These are phyloP conservation scores for Aromia moschata DNA, from an alignment of 2,888 invertebrate species.

Conservation along the genomic window DNA sequence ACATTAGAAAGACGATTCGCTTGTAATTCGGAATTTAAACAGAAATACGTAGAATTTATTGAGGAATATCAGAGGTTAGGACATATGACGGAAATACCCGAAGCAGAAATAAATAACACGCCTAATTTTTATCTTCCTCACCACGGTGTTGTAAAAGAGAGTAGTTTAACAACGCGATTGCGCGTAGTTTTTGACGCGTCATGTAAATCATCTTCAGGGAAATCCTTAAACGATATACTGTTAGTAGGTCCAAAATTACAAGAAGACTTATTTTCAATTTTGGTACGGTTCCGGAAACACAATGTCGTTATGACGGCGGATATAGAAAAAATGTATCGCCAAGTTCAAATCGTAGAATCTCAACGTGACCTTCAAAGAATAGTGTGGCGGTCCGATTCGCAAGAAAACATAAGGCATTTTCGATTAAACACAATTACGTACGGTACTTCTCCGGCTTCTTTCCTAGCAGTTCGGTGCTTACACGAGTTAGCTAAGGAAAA, in stretches of 20 bases:
- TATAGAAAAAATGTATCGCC: no score
- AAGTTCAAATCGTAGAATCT: no score
- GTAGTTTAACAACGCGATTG: constrained; percentile 19
- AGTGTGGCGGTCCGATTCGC: constrained; percentile 44
- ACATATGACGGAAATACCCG: constrained; percentile 24
- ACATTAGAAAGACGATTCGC: constrained; percentile 24
- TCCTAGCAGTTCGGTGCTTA: constrained; percentile 16
- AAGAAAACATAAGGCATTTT: constrained; percentile 11
- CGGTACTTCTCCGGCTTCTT: no score
- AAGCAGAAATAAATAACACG: constrained; percentile 1
- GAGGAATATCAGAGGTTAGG: constrained; percentile 27
- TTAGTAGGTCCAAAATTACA: constrained; percentile 10
- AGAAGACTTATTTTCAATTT: constrained; percentile 42
- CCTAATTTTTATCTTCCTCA: constrained; percentile 27
- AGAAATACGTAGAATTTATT: constrained; percentile 28
- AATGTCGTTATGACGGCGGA: constrained; percentile 45
- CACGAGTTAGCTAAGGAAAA: no score
- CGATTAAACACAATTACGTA: constrained; percentile 21
- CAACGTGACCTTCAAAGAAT: constrained; percentile 50
- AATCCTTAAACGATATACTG: constrained; percentile 26
- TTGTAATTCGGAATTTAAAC: constrained; percentile 18
- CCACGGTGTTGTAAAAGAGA: constrained; percentile 24
- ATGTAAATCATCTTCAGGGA: constrained; percentile 13
- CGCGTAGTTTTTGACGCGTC: constrained; percentile 47
- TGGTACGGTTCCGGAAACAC: constrained; percentile 44